A percentile compares a stretch with the other conserved stretches of the same genome.
These are phyloP conservation scores for Aleiodes sp. DNA, from an alignment of 1,140 invertebrate genomes.

Conservation along the genomic window DNA sequence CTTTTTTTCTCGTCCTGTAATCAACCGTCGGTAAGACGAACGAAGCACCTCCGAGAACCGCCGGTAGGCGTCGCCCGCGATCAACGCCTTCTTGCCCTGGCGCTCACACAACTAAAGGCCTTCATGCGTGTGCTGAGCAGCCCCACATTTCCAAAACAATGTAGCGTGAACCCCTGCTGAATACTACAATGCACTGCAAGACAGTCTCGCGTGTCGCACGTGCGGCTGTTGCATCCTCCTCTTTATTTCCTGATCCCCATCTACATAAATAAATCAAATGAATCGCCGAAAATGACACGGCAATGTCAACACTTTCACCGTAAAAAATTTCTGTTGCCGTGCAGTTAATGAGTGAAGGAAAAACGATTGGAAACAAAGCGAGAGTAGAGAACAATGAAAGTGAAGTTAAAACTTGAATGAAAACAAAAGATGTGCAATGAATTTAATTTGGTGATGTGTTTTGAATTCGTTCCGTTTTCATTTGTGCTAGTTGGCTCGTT, in stretches of 20 bases:
- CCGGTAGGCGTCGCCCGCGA: no score
- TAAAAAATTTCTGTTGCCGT: not conserved
- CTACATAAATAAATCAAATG: not conserved
- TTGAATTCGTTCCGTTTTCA: not conserved
- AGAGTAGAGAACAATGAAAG: not conserved
- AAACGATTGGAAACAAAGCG: not conserved
- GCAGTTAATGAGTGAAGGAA: not conserved
- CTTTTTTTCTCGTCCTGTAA: no score
- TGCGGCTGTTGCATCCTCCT: not conserved
- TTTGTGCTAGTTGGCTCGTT: not conserved
- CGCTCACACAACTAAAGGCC: no score
- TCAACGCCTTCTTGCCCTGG: no score
- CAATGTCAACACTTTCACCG: no score
- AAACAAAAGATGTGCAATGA: no score
- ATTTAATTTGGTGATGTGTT: not conserved
- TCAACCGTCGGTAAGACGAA: no score
- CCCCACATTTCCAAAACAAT: conserved; percentile 14
- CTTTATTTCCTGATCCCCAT: not conserved
- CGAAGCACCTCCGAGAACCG: no score
- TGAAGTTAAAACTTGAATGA: not conserved
- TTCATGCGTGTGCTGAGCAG: no score
- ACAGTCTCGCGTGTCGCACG: conserved; percentile 9
- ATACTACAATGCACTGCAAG: not conserved
- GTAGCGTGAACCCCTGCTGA: not conserved
- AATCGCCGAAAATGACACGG: not conserved